Conservation (phyloP, 1,140 invertebrate species). For the Hycleus cichorii region DNA sequence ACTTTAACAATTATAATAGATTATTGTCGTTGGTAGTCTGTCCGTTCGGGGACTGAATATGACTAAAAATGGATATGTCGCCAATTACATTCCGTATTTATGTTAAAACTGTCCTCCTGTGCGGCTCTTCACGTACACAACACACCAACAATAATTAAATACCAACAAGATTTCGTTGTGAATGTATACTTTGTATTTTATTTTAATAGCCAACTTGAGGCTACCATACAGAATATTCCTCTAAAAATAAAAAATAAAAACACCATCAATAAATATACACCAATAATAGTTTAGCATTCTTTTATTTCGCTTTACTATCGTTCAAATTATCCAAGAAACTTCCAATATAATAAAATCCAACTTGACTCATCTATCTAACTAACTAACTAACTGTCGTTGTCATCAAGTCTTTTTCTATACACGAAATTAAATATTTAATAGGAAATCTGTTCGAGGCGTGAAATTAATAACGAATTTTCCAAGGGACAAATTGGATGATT, state of each 20-base stretch:
- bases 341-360: too few species aligned
- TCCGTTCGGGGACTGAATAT: constrained; percentile 6
- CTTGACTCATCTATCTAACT: too few species aligned
- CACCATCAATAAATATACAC: neutral
- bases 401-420: neutral
- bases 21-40: constrained; percentile 4
- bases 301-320: neutral
- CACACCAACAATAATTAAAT: constrained; percentile 7
- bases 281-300: neutral
- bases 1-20: constrained; percentile 16
- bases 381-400: too few species aligned
- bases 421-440: neutral
- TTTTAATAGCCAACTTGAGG: constrained; percentile 5
- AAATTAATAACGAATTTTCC: neutral
- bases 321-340: too few species aligned
- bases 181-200: constrained; percentile 2
- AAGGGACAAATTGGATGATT: neutral
- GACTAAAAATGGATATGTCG: constrained; percentile 12
- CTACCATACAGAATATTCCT: neutral
- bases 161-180: constrained; percentile 13
- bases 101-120: constrained; percentile 8
- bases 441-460: neutral
- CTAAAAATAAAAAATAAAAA: neutral
- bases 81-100: constrained; percentile 16
- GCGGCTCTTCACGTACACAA: constrained; percentile 17